Base-by-base conservation (phyloP, 92 coral and sea anemone genomes). In the Phenganax subtilis region DNA sequence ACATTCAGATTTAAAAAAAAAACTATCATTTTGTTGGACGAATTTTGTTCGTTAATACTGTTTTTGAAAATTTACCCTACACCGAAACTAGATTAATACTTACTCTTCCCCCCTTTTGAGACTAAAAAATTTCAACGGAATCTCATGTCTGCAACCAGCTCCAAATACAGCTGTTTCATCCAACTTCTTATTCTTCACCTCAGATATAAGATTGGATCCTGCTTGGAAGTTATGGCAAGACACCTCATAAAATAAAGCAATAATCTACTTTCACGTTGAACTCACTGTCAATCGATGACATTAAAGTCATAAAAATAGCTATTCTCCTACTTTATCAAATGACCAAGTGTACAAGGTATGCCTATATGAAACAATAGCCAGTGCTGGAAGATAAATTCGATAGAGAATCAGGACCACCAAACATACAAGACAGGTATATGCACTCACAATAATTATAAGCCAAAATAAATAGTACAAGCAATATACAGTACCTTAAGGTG, bases 71-170 rank as follows among this genome's bases (percentile, higher is more conserved):
- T 20, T 20, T 20, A 20, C 25, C 25, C 25, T 20, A 20, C 25
- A 20, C 25, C 25, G 25, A 20, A 20, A 20, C 25, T 37, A 56
- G 0, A 29, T 53, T 17, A 52, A 20, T 20, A 67, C 80, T 54
- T 79, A 85, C 87, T 84, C 68, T 57, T 84, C 87, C 77, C 87
- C 87, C 44, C 87, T 84, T 81, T 84, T 78, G 15, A 85, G 66
- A 56, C 87, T 85, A 69, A 85, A 84, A 52, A 84, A 84, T 54
- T 84, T 84, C 29, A 84, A 0, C 12, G 87, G 87, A 8, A 84
- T 83, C 63, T 84, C 87, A 66, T 76, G 87, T 28, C 73, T 52
- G 37, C 87, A 84, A 12, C 83, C 82, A 6, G 87, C 87, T 37
- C 87, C 84, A 76, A 84, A 84, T 47, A 84, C 51, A 47, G 87